Conservation (phyloP, 2,797 vertebrate genomes). For the Catharus ustulatus region DNA sequence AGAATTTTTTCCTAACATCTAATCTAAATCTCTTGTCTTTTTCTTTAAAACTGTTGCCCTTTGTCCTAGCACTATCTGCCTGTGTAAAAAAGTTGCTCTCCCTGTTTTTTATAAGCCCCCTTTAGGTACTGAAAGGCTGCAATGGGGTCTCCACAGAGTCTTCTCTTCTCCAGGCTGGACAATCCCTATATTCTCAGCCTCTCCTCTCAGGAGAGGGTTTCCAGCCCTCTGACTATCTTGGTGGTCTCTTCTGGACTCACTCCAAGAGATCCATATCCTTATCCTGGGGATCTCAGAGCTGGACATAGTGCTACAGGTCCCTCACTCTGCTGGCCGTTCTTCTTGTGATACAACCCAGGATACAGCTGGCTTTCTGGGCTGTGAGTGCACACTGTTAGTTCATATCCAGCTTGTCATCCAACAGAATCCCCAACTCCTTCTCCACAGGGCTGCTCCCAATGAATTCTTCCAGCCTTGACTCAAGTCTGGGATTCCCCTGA, state of each 20-base stretch:
- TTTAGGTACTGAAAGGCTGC: not conserved
- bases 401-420: not conserved
- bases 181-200: not conserved
- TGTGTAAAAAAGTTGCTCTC: not conserved
- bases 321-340: not conserved
- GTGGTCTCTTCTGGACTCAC: not conserved
- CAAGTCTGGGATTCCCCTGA: not conserved
- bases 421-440: not conserved
- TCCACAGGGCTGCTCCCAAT: not conserved
- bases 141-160: not conserved
- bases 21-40: not conserved
- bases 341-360: not conserved
- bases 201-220: not conserved
- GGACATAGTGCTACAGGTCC: not conserved
- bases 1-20: not conserved
- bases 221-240: not conserved
- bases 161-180: not conserved
- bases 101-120: not conserved
- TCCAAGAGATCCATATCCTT: not conserved
- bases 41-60: not conserved
- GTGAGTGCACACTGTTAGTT: fast-evolving
- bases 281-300: not conserved
- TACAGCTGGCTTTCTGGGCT: not conserved
- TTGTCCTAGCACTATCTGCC: not conserved
- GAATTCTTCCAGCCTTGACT: fast-evolving